Evolutionary conservation across 2,113 vertebrate species (phyloP), one percentile per base, ranked within the genome.

Genomic region (Cryptomyrus ogoouensis): DNA sequence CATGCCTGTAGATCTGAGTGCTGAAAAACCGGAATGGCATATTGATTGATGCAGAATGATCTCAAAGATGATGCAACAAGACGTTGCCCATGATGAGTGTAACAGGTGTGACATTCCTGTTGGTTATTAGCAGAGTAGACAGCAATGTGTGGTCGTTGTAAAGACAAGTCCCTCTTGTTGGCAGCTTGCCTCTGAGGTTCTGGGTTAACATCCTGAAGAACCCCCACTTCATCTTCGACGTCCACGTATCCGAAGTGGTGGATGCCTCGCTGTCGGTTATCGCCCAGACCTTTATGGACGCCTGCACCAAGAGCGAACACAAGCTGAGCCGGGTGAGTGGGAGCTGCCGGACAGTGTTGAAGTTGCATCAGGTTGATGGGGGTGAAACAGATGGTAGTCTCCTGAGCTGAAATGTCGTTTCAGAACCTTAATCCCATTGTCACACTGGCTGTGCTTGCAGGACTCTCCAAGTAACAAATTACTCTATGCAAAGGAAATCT

Each of bases 171-270:
- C 91, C 90, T 87, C 58, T 2, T 2, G n/a, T 91, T 35, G 92
- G 31, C 95, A 99, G 98, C 91, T 94, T 99, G 88, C 98, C 98
- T 0, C 96, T 99, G 87, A 95, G 98, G 74, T 99, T 99, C 96
- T 99, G 98, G 98, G 98, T 99, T 92, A 99, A 99, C 95, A 99
- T 99, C 90, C 95, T 99, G 93, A 99, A 99, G 96, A 99, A 99
- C 91, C 98, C 98, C 0, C 98, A 99, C 91, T 99, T 99, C 96
- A 99, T 97, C 93, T 99, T 99, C 0, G 98, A 99, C 5, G 98
- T 99, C 89, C 98, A 99, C 0, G 98, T 99, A 93, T 96, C 97
- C 0, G 98, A 99, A 94, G 98, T 99, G 93, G 98, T 99, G 91
- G 98, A 99, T 47, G 98, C 98, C 87, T 99, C 98, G 31, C 96